phyloP scores from a whole-genome alignment of 2,797 vertebrate genomes.

The Ptychobarbus kaznakovi region DNA sequence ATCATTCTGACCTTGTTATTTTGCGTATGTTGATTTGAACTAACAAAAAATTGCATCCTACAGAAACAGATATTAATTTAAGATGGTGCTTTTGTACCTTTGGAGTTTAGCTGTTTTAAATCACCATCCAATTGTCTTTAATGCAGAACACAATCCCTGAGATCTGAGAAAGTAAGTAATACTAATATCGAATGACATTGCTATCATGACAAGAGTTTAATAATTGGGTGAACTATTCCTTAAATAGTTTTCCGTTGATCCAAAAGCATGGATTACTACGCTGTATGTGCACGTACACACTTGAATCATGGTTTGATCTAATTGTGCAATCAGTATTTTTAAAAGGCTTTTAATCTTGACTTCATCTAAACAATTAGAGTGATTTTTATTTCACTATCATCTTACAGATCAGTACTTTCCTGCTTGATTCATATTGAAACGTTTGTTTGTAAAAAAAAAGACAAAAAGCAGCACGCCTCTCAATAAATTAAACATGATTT shows the following conservation, averaged over 20 bases:
- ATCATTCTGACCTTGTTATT: neutral
- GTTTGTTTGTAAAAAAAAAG: constrained; percentile 50
- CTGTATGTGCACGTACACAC: too few species aligned
- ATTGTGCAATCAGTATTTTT: constrained; percentile 17
- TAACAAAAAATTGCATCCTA: neutral
- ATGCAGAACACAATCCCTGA: neutral
- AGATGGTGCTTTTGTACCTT: neutral
- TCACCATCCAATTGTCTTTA: neutral
- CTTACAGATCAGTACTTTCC: neutral
- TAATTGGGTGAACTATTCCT: neutral
- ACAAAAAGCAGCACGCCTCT: constrained; percentile 51
- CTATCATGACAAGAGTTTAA: neutral
- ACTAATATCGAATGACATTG: neutral
- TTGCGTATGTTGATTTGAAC: neutral
- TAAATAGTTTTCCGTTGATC: constrained; percentile 17
- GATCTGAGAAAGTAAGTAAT: neutral
- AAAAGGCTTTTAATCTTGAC: neutral
- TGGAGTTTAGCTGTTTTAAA: neutral
- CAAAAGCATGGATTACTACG: neutral
- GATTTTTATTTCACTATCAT: neutral
- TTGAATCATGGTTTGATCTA: neutral
- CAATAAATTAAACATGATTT: constrained; percentile 56
- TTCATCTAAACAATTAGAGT: neutral
- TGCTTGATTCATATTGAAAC: too few species aligned
- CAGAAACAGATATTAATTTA: neutral